phyloP scores from a whole-genome alignment of 2,888 invertebrate genomes.

The Ichneumoninae sp. region DNA sequence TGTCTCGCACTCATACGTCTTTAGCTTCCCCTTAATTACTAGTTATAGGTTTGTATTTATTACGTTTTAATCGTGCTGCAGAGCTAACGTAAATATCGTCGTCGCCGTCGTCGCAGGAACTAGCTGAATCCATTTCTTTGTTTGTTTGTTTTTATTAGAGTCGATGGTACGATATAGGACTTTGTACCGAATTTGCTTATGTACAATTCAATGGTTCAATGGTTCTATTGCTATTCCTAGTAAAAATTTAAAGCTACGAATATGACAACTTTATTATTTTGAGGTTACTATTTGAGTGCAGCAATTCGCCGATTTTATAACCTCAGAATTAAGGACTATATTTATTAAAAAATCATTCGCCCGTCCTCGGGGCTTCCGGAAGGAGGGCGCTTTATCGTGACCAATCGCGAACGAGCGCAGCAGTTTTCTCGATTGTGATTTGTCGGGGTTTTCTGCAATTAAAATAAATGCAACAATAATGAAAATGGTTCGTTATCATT shows the following conservation, averaged over 20 bases:
- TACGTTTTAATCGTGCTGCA: slow-evolving; percentile 64
- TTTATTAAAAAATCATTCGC: not conserved
- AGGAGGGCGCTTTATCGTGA: not conserved
- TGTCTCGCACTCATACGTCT: too few species aligned
- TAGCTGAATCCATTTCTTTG: slow-evolving; percentile 39
- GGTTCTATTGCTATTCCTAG: not conserved
- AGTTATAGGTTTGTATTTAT: not conserved
- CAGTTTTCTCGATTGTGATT: not conserved
- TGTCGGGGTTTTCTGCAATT: not conserved
- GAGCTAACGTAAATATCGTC: slow-evolving; percentile 63
- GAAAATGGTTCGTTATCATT: too few species aligned
- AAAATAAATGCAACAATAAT: too few species aligned
- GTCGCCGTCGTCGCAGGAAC: slow-evolving; percentile 60
- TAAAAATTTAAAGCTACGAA: not conserved
- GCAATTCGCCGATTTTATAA: not conserved
- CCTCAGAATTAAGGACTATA: not conserved
- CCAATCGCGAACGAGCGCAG: not conserved
- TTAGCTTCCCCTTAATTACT: not conserved
- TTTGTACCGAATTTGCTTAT: too few species aligned
- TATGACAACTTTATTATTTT: not conserved
- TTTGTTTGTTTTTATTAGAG: not conserved
- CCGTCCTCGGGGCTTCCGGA: not conserved
- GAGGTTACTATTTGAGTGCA: not conserved
- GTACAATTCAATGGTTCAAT: not conserved
- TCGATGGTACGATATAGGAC: not conserved